Evolutionary conservation across 2,888 invertebrate species (phyloP), one percentile per base, ranked within the genome.

Genomic region (Watsonalla cultraria): DNA sequence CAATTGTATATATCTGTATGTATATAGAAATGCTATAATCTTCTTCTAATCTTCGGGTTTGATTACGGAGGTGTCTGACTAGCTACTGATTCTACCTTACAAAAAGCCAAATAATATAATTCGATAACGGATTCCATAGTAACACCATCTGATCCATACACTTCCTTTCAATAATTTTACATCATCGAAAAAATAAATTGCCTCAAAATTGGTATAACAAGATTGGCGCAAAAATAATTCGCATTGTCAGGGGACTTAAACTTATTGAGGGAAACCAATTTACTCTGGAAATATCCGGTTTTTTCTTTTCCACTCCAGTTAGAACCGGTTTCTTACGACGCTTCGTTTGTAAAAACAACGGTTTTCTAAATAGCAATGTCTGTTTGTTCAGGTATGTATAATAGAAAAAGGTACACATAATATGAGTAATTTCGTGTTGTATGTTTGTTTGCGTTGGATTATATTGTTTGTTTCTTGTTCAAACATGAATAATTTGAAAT

Each of bases 211-310:
- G 83, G 78, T 79, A 83, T 80, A 82, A 83, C 83, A 82, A 78
- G 82, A 84, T 81, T 76, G 81, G 78, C 75, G 79, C 64, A 70
- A 74, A 78, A 77, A 82, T 82, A 85, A 85, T 85, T 83, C 80
- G 71, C 72, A 84, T 82, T 84, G 84, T 82, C 85, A 70, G 71
- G 83, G 80, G 84, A 82, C 73, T 76, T 71, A 64, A 74, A 80
- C 77, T 83, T 83, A 84, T 84, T 80, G 84, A 78, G 74, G 74
- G 78, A 80, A 80, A 77, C 80, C 82, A 82, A 82, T 82, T 82
- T 82, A 66, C 72, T 72, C 67, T 68, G 70, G 69, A 71, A 68
- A 70, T 70, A 75, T 70, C 71, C 73, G 71, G 70, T 70, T 72
- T 80, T 77, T 76, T 71, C 64, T 62, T 55, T 51, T 52, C 53